These are phyloP conservation scores for Fratercula arctica DNA, from an alignment of 2,797 vertebrate species.

Conservation along the genomic window DNA sequence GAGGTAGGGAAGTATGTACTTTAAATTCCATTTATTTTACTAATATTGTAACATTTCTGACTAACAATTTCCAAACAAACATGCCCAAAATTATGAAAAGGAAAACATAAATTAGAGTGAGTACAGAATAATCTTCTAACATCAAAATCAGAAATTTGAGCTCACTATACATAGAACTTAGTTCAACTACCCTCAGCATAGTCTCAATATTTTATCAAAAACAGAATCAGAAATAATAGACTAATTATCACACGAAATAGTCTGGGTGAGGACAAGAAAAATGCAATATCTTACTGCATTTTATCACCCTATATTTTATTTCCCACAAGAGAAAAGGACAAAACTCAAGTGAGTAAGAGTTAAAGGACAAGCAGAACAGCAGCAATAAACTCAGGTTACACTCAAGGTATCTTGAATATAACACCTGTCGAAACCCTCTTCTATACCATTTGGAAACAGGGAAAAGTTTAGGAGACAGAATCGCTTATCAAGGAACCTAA, in stretches of 20 bases:
- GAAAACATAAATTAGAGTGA: neutral
- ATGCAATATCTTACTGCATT: neutral
- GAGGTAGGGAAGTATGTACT: neutral
- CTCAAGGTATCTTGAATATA: neutral
- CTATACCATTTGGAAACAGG: neutral
- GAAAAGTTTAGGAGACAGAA: neutral
- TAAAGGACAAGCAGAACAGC: neutral
- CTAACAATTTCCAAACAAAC: neutral
- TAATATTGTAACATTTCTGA: neutral
- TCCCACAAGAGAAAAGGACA: neutral
- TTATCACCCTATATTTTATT: neutral
- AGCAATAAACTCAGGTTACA: neutral
- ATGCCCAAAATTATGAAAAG: neutral
- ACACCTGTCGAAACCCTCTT: neutral
- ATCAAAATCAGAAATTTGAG: neutral
- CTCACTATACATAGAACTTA: neutral
- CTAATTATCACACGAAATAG: neutral
- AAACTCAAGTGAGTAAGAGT: neutral
- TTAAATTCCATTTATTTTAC: neutral
- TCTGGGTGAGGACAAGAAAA: neutral
- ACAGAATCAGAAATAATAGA: neutral
- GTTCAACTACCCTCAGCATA: neutral
- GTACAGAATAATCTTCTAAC: neutral
- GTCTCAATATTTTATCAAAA: neutral
- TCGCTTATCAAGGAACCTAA: neutral